A percentile compares a stretch with the other conserved stretches of the same genome.
Conservation (phyloP, 2,888 invertebrate species). For the Micoletzkya japonica region DNA sequence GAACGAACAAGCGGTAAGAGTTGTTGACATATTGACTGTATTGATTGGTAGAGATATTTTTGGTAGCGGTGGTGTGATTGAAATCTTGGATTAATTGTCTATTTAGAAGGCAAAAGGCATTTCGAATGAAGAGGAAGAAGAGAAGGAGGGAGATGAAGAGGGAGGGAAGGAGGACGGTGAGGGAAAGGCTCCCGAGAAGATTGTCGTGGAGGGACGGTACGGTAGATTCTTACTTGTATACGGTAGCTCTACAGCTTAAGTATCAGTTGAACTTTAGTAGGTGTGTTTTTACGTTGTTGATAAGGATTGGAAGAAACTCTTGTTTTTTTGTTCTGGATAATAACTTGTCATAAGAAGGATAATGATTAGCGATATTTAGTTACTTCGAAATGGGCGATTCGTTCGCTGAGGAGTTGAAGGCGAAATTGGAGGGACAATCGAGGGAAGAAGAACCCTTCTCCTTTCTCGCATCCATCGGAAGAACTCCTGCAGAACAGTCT, state of each 20-base stretch:
- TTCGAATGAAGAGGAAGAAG: no score
- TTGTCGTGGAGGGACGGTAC: constrained; percentile 5
- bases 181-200: neutral
- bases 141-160: neutral
- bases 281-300: no score
- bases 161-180: neutral
- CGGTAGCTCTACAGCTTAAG: no score
- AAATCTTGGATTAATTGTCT: neutral
- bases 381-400: constrained; percentile 17
- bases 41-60: neutral
- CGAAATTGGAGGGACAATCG: constrained; percentile 1
- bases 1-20: constrained; percentile 31
- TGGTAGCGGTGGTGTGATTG: neutral
- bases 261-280: no score
- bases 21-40: neutral
- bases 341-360: no score
- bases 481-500: neutral
- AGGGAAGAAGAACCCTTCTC: constrained; percentile 10
- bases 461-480: constrained; percentile 15
- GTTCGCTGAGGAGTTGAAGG: constrained; percentile 10
- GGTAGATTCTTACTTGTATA: neutral
- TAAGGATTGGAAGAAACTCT: neutral
- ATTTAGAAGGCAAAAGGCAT: no score
- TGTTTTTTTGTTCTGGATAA: no score
- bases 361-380: neutral